Evolutionary conservation across 53 echinoderm and acorn worm species (phyloP).

Genomic region (Arbacia lixula): DNA sequence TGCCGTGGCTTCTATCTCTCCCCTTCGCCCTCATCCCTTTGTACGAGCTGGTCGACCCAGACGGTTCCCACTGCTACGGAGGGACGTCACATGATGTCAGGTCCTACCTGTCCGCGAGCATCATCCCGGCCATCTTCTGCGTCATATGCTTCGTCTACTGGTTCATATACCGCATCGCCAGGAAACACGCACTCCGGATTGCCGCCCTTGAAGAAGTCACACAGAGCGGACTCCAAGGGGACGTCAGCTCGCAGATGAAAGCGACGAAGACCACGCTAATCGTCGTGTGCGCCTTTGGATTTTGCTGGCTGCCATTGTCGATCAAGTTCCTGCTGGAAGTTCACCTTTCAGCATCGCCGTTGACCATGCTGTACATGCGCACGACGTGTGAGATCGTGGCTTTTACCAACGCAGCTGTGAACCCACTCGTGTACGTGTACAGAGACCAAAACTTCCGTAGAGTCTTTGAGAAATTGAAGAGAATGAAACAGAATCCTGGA

Average conservation of each 20-base stretch:
- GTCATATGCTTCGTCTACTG: slow-evolving; percentile 51
- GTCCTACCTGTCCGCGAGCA: no score
- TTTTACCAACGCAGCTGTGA: slow-evolving; percentile 67
- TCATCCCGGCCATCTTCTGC: slow-evolving; percentile 16
- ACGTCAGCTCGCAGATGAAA: slow-evolving; percentile 64
- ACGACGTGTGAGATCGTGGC: slow-evolving; percentile 62
- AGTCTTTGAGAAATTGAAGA: slow-evolving; percentile 20
- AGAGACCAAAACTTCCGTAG: slow-evolving; percentile 34
- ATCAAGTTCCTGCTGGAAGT: slow-evolving; percentile 64
- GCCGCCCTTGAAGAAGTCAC: slow-evolving; percentile 46
- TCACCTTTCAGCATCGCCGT: slow-evolving; percentile 1
- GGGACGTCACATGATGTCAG: no score
- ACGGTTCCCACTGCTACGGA: background rate
- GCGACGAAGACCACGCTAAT: slow-evolving; percentile 69
- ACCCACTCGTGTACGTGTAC: slow-evolving; percentile 70
- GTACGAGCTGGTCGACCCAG: background rate
- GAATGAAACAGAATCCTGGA: no score
- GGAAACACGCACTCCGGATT: slow-evolving; percentile 61
- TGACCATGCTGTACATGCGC: slow-evolving; percentile 49
- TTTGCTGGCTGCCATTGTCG: slow-evolving; percentile 70
- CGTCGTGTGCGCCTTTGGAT: slow-evolving; percentile 59
- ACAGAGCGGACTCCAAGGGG: no score
- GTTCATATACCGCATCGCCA: slow-evolving; percentile 61
- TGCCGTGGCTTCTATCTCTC: slow-evolving; percentile 25
- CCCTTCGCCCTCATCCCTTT: slow-evolving; percentile 8